Conservation (phyloP, 2,797 vertebrate genomes). For the Gymnothorax reevesii region DNA sequence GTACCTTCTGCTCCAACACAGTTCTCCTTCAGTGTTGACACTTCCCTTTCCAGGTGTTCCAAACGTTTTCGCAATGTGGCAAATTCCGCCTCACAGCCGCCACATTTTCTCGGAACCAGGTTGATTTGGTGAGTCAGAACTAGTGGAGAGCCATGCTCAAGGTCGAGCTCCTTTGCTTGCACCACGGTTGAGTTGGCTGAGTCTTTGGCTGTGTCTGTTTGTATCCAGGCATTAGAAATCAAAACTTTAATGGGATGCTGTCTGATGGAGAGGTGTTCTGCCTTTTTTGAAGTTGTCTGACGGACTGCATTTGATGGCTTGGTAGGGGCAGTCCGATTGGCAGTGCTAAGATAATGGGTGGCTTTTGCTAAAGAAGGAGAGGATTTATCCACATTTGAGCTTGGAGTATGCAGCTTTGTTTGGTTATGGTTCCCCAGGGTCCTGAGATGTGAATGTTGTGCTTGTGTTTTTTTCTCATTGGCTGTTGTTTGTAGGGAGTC, state of each 20-base stretch:
- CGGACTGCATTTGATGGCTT: constrained; percentile 23
- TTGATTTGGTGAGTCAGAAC: constrained; percentile 87
- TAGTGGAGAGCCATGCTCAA: constrained; percentile 72
- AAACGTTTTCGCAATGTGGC: constrained; percentile 68
- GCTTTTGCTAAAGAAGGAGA: constrained; percentile 25
- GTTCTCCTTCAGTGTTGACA: constrained; percentile 68
- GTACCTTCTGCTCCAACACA: constrained; percentile 55
- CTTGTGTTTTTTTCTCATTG: constrained; percentile 60
- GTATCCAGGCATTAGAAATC: constrained; percentile 60
- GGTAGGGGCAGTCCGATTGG: constrained; percentile 24
- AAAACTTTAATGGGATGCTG: constrained; percentile 64
- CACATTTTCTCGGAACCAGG: constrained; percentile 70
- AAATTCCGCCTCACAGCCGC: constrained; percentile 71
- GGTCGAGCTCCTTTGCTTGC: constrained; percentile 56
- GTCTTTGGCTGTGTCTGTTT: constrained; percentile 41
- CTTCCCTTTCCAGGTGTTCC: constrained; percentile 72
- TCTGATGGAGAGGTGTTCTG: constrained; percentile 32
- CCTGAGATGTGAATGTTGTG: constrained; percentile 61
- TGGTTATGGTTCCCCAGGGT: constrained; percentile 49
- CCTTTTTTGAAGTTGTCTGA: constrained; percentile 37
- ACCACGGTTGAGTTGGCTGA: constrained; percentile 50
- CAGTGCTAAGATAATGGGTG: constrained; percentile 12
- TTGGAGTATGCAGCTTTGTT: constrained; percentile 66
- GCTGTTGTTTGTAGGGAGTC: constrained; percentile 64
- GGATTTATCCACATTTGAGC: constrained; percentile 37